Conservation (phyloP, 2,797 vertebrate species). For the Chiroxiphia lanceolata region DNA sequence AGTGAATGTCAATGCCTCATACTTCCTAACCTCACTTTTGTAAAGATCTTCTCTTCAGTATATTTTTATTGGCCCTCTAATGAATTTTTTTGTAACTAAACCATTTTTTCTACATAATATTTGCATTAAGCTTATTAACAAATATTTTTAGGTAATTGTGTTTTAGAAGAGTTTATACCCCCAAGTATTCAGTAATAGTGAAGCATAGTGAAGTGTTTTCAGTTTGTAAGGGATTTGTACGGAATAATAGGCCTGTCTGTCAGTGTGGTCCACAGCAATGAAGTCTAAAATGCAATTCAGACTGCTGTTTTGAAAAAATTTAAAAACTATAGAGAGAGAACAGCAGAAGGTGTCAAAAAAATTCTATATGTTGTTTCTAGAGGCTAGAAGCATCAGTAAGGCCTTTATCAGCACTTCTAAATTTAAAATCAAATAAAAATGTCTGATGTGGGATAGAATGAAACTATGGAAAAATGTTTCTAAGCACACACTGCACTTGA, state of each 20-base stretch:
- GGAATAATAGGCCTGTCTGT: background rate
- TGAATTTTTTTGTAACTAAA: slow-evolving; percentile 73
- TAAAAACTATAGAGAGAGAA: background rate
- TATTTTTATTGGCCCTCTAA: slow-evolving; percentile 79
- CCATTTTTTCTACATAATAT: slow-evolving; percentile 68
- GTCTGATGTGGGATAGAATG: background rate
- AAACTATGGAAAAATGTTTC: background rate
- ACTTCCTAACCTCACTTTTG: slow-evolving; percentile 79
- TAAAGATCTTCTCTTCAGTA: slow-evolving; percentile 69
- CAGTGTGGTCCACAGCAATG: slow-evolving; percentile 5
- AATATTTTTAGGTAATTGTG: slow-evolving; percentile 70
- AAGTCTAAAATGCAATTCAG: slow-evolving; percentile 1
- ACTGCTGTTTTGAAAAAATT: background rate
- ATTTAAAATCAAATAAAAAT: slow-evolving; percentile 9
- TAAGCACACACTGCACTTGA: slow-evolving; percentile 51
- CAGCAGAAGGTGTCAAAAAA: background rate
- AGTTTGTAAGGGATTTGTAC: background rate
- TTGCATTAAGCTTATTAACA: slow-evolving; percentile 73
- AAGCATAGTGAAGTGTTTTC: slow-evolving; percentile 50
- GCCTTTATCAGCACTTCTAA: slow-evolving; percentile 24
- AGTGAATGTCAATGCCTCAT: slow-evolving; percentile 77
- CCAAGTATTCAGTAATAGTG: slow-evolving; percentile 54
- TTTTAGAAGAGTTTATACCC: slow-evolving; percentile 62
- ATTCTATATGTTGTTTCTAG: background rate
- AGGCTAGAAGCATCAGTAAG: background rate